These are phyloP conservation scores for Lucilia sericata DNA, from an alignment of 1,140 invertebrate genomes.

Conservation along the genomic window DNA sequence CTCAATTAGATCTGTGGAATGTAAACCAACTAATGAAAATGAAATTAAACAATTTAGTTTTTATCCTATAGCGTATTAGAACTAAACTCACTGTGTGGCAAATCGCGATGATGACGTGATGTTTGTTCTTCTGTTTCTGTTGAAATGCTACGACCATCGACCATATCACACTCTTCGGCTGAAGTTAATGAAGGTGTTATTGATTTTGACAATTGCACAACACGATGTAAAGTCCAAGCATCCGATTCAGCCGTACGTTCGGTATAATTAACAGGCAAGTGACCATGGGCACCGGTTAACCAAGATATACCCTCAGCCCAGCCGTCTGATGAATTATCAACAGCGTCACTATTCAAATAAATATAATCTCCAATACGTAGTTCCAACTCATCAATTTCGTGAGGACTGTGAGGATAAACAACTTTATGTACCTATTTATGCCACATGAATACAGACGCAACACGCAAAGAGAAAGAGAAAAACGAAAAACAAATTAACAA, in stretches of 20 bases:
- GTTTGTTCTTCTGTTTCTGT: constrained; percentile 59
- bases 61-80: background rate
- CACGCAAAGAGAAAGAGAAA: background rate
- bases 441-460: background rate
- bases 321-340: constrained; percentile 80
- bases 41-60: background rate
- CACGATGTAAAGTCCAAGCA: constrained; percentile 88
- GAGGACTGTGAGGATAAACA: constrained; percentile 80
- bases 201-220: constrained; percentile 71
- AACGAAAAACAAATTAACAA: constrained; percentile 27
- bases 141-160: constrained; percentile 68
- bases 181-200: constrained; percentile 68
- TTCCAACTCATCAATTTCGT: constrained; percentile 86
- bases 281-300: constrained; percentile 84
- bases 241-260: constrained; percentile 87
- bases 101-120: constrained; percentile 50
- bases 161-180: constrained; percentile 68
- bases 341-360: constrained; percentile 80
- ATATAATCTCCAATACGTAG: constrained; percentile 88
- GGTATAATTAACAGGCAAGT: constrained; percentile 84
- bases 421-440: constrained; percentile 80
- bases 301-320: constrained; percentile 91
- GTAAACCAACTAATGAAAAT: constrained; percentile 49
- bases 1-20: constrained; percentile 59
- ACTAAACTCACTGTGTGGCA: constrained; percentile 51